Evolutionary conservation across 2,888 invertebrate genomes (phyloP).

Genomic region (Steinernema hermaphroditum): DNA sequence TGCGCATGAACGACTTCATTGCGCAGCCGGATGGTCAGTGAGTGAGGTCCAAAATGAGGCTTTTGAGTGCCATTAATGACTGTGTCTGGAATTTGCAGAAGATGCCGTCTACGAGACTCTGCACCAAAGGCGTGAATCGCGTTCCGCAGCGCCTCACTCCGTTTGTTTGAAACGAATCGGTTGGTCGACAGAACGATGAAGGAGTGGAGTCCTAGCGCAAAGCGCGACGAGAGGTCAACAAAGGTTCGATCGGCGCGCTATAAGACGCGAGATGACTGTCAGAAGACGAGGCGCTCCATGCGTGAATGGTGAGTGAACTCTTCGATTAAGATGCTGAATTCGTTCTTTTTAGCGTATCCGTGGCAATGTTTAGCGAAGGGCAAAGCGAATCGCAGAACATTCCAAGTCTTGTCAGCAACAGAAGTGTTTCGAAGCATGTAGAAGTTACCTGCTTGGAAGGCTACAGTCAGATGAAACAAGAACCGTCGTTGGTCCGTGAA

Average conservation of each 20-base stretch:
- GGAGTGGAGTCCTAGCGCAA: too few relatives aligned
- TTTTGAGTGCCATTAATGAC: too few relatives aligned
- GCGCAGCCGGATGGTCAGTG: not conserved
- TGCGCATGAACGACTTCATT: not conserved
- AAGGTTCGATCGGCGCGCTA: not conserved
- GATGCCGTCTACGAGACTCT: too few relatives aligned
- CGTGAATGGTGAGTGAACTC: not conserved
- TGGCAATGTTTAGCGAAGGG: not conserved
- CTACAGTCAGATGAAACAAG: too few relatives aligned
- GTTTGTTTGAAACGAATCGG: too few relatives aligned
- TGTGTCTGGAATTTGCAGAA: too few relatives aligned
- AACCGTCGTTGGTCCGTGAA: not conserved
- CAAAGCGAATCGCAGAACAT: not conserved
- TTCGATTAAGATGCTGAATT: not conserved
- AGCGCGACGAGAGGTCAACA: not conserved
- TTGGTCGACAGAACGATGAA: too few relatives aligned
- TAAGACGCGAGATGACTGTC: not conserved
- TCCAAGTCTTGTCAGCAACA: not conserved
- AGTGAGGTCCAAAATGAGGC: too few relatives aligned
- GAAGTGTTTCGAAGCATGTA: not conserved
- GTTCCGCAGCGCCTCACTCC: too few relatives aligned
- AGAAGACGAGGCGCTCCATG: not conserved
- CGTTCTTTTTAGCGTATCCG: not conserved
- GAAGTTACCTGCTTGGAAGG: too few relatives aligned
- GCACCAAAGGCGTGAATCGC: too few relatives aligned